Evolutionary conservation across 2,888 invertebrate species (phyloP).

Genomic region (Buathra laborator): DNA sequence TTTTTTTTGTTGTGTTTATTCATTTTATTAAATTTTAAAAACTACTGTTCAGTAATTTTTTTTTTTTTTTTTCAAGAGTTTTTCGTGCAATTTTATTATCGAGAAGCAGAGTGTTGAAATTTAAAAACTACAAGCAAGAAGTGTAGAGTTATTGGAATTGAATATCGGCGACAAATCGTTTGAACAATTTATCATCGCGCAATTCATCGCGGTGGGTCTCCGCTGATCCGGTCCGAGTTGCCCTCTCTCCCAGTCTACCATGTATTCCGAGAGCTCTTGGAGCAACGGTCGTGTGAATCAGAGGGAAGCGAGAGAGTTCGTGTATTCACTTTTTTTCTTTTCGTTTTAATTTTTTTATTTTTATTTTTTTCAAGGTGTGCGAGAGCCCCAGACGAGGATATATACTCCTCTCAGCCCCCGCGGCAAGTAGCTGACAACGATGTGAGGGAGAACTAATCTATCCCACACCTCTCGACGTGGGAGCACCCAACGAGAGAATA

Average conservation of each 20-base stretch:
- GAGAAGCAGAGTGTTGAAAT: neutral
- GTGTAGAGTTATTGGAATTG: neutral
- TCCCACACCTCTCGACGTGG: constrained; percentile 78
- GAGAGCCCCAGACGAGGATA: constrained; percentile 47
- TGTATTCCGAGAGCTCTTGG: constrained; percentile 33
- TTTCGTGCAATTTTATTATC: neutral
- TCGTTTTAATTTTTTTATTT: neutral
- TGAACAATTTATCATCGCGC: constrained; percentile 55
- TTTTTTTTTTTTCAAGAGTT: neutral
- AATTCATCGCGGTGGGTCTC: constrained; percentile 61
- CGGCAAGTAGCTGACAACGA: constrained; percentile 80
- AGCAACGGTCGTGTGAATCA: constrained; percentile 48
- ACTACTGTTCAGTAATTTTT: neutral
- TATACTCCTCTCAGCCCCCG: constrained; percentile 56
- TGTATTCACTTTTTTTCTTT: constrained; percentile 21
- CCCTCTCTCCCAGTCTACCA: constrained; percentile 33
- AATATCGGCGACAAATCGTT: constrained; percentile 33
- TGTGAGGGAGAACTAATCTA: constrained; percentile 80
- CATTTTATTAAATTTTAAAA: neutral
- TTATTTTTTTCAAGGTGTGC: constrained; percentile 34
- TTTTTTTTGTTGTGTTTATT: neutral
- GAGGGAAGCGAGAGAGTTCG: constrained; percentile 31
- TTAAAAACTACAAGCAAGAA: neutral
- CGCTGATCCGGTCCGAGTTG: constrained; percentile 47
- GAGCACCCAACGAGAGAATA: constrained; percentile 73